phyloP scores from a whole-genome alignment of 1,140 invertebrate species.

The Pteromalus puparum region DNA sequence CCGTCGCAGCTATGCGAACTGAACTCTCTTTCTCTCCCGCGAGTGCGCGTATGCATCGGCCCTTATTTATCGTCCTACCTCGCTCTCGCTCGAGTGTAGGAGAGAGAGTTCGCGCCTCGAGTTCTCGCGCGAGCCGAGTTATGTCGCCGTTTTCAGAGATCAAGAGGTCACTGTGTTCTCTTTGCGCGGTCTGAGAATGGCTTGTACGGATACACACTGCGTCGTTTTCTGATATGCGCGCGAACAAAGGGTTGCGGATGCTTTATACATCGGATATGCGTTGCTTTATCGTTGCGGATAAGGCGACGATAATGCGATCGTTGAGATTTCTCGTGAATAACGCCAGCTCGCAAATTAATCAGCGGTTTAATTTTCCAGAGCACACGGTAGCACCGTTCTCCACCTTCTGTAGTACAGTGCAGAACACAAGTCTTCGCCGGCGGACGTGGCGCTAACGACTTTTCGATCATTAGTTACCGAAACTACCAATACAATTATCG shows the following conservation, averaged over 20 bases:
- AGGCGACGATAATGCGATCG: too few relatives aligned
- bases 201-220: neutral
- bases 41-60: conserved; percentile 40
- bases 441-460: conserved; percentile 71
- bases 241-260: conserved; percentile 32
- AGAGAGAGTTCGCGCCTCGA: conserved; percentile 54
- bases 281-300: too few relatives aligned
- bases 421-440: conserved; percentile 63
- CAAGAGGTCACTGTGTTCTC: conserved; percentile 56
- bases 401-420: conserved; percentile 55
- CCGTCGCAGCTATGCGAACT: conserved; percentile 16
- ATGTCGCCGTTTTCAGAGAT: conserved; percentile 63
- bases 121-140: conserved; percentile 55
- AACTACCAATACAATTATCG: conserved; percentile 76
- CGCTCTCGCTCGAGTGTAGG: neutral
- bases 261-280: too few relatives aligned
- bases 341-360: conserved; percentile 21
- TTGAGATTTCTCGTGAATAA: too few relatives aligned
- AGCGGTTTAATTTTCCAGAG: conserved; percentile 67
- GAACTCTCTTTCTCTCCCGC: neutral
- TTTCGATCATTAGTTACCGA: conserved; percentile 76
- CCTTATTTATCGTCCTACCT: conserved; percentile 52
- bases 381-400: conserved; percentile 43
- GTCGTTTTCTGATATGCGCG: conserved; percentile 25
- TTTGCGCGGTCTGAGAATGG: neutral